Evolutionary conservation across 2,888 invertebrate species (phyloP), one percentile per base, ranked within the genome.

Genomic region (Zygothrica quintamaculata): DNA sequence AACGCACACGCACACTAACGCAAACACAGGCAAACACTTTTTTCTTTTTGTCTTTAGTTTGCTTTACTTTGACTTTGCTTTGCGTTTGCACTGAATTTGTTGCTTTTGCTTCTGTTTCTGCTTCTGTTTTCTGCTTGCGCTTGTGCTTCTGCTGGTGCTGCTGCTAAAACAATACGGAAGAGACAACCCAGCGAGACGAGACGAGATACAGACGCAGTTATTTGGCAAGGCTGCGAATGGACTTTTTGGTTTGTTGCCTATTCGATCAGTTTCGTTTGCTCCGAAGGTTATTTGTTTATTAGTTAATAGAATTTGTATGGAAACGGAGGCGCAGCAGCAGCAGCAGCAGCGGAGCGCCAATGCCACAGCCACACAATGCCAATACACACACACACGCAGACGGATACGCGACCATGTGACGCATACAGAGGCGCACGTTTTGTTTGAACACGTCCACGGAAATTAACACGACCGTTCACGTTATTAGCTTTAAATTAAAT

Each of bases 241-340:
- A 61, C n/a, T n/a, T 59, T 72, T 73, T 62, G 55, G 40, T 44
- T 65, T 69, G 34, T 22, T 22, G 42, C 39, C 36, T 42, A 43
- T 25, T 58, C 34, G 42, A 36, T 31, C 64, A 65, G 74, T 59
- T 65, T 64, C 59, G 56, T 34, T 59, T 36, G 62, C 48, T 60
- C 78, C 71, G 80, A 80, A 80, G 87, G 87, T 87, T 87, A 84
- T 84, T 74, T 87, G 84, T 87, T 81, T 81, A 84, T 81, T 84
- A 81, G 87, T 87, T 87, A 87, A 81, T 78, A 81, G 87, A 59
- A 64, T 71, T 59, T 76, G 73, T 67, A 74, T 74, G 74, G 74
- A 76, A 73, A 60, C 50, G 58, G 40, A 75, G 71, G 65, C 74
- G 74, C 70, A 75, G 59, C 72, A 73, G 58, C 58, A 59, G 51